phyloP scores from a whole-genome alignment of 1,140 invertebrate genomes.

The Melanaphis sacchari region DNA sequence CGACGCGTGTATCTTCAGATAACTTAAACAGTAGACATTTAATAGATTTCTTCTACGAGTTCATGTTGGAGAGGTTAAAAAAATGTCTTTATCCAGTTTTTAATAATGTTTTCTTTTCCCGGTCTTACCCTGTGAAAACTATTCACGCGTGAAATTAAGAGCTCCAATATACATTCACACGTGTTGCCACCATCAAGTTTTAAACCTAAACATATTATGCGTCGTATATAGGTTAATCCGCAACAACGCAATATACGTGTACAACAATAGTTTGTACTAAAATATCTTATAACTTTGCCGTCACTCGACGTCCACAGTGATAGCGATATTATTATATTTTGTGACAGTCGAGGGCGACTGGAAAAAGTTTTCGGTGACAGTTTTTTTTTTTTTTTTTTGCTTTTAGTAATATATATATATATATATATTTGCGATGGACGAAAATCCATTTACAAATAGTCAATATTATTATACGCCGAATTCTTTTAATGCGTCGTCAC shows the following conservation, averaged over 20 bases:
- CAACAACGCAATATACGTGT: background rate
- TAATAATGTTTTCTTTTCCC: background rate
- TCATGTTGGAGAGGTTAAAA: background rate
- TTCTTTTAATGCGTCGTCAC: background rate
- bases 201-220: background rate
- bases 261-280: background rate
- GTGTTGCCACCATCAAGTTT: background rate
- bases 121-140: background rate
- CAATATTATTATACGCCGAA: background rate
- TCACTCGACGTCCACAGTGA: background rate
- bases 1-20: background rate
- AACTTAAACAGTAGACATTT: background rate
- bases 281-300: background rate
- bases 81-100: background rate
- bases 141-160: slow-evolving; percentile 35
- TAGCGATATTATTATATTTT: background rate
- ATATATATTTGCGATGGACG: background rate
- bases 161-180: background rate
- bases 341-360: background rate
- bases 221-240: background rate
- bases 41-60: background rate
- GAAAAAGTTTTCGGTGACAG: background rate
- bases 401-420: background rate
- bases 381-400: background rate
- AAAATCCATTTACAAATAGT: slow-evolving; percentile 18